A percentile compares a stretch with the other conserved stretches of the same genome.
phyloP scores from a whole-genome alignment of 2,113 vertebrate species.

The Pomatostomus ruficeps region DNA sequence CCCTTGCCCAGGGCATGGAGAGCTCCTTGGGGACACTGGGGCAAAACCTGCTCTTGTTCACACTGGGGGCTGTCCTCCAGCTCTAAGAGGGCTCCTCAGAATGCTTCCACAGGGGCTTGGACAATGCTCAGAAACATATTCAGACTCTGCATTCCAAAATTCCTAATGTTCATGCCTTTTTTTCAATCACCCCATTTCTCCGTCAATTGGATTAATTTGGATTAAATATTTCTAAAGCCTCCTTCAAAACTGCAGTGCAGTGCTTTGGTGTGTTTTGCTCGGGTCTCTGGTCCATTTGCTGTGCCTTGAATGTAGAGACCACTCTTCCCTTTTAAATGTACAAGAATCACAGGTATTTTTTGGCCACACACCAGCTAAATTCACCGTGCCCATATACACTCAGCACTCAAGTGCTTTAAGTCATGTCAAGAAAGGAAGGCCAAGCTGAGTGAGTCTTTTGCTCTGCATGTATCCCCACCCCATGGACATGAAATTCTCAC shows the following conservation, averaged over 20 bases:
- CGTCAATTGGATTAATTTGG: neutral
- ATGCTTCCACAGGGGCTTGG: neutral
- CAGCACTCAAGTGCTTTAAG: fast-evolving
- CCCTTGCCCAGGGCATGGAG: fast-evolving
- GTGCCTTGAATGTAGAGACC: neutral
- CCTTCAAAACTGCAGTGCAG: neutral
- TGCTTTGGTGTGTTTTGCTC: neutral
- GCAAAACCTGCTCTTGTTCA: neutral
- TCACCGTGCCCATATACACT: neutral
- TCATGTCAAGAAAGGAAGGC: neutral
- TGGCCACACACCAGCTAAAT: neutral
- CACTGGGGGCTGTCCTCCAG: neutral
- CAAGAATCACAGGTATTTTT: neutral
- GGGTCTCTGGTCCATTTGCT: neutral
- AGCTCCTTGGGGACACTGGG: neutral
- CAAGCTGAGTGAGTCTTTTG: neutral
- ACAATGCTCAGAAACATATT: neutral
- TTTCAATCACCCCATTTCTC: neutral
- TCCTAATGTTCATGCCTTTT: neutral
- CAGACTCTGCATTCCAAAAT: neutral
- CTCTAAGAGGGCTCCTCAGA: neutral
- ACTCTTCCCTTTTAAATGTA: neutral
- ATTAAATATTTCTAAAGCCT: neutral
- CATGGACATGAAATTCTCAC: neutral
- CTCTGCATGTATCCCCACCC: fast-evolving